Conservation (phyloP, 2,797 vertebrate species). For the Spinus olivaceus region DNA sequence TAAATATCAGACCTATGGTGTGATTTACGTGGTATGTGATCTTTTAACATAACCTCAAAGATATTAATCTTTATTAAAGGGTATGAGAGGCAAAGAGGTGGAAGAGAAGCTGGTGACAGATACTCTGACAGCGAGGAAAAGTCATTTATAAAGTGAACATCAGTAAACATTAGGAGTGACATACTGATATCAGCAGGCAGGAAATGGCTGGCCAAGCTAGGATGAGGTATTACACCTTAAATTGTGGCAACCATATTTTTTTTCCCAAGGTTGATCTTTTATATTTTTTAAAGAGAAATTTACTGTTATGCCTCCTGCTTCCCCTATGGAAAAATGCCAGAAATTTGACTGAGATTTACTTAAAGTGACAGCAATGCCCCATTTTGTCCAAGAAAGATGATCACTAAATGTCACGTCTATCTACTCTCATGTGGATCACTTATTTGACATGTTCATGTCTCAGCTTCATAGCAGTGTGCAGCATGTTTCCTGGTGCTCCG, state of each 20-base stretch:
- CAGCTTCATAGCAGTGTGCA: background rate
- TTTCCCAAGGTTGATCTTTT: conserved; percentile 22
- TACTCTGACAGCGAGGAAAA: conserved; percentile 42
- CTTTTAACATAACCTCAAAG: conserved; percentile 46
- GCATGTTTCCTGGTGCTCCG: background rate
- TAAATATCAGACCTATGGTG: conserved; percentile 27
- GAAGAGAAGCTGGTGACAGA: conserved; percentile 19
- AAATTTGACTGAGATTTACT: conserved; percentile 36
- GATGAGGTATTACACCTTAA: conserved; percentile 8
- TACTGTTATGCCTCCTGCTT: conserved; percentile 6
- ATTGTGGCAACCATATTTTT: background rate
- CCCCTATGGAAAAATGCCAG: conserved; percentile 20
- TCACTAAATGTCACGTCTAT: conserved; percentile 47
- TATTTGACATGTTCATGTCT: conserved; percentile 2
- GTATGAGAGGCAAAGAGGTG: conserved; percentile 18
- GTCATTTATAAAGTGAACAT: conserved; percentile 54
- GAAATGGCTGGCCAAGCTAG: background rate
- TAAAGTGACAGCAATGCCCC: conserved; percentile 40
- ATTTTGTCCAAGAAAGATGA: conserved; percentile 4
- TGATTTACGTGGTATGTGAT: conserved; percentile 35
- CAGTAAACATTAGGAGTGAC: conserved; percentile 48
- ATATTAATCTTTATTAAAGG: conserved; percentile 66
- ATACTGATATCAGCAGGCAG: background rate
- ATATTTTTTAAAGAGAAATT: conserved; percentile 31
- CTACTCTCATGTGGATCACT: conserved; percentile 20